Evolutionary conservation across 2,888 invertebrate species (phyloP).

Genomic region (Ypsolopha scabrella): DNA sequence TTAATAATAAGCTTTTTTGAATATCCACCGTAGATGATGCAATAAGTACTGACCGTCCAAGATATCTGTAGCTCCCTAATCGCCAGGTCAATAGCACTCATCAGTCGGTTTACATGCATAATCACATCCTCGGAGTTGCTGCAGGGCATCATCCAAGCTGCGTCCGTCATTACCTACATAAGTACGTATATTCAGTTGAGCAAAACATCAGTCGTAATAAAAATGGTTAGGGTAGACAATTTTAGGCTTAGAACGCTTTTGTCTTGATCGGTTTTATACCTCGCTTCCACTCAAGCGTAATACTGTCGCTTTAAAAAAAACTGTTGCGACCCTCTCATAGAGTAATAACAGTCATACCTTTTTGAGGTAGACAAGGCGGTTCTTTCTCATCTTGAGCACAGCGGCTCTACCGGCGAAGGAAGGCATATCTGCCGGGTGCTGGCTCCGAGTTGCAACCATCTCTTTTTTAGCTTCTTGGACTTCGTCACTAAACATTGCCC

Average conservation of each 20-base stretch:
- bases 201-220: not conserved
- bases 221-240: too few relatives aligned
- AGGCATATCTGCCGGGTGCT: conserved; percentile 76
- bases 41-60: conserved; percentile 43
- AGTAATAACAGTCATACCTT: conserved; percentile 39
- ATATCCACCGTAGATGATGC: not conserved
- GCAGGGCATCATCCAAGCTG: conserved; percentile 83
- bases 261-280: too few relatives aligned
- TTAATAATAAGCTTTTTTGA: not conserved
- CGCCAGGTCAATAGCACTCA: conserved; percentile 68
- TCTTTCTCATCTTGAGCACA: conserved; percentile 75
- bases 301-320: too few relatives aligned
- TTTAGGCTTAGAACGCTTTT: too few relatives aligned
- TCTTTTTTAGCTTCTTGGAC: conserved; percentile 80
- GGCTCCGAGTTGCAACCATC: conserved; percentile 70
- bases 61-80: conserved; percentile 53
- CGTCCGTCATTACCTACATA: conserved; percentile 73
- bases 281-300: too few relatives aligned
- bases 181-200: not conserved
- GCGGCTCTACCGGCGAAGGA: conserved; percentile 79
- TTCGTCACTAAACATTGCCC: conserved; percentile 81
- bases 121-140: conserved; percentile 79
- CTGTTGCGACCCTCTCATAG: too few relatives aligned
- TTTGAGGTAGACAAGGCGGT: conserved; percentile 70
- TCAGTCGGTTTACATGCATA: conserved; percentile 74